Evolutionary conservation across 2,113 vertebrate species (phyloP).

Genomic region (Brienomyrus longianalis): DNA sequence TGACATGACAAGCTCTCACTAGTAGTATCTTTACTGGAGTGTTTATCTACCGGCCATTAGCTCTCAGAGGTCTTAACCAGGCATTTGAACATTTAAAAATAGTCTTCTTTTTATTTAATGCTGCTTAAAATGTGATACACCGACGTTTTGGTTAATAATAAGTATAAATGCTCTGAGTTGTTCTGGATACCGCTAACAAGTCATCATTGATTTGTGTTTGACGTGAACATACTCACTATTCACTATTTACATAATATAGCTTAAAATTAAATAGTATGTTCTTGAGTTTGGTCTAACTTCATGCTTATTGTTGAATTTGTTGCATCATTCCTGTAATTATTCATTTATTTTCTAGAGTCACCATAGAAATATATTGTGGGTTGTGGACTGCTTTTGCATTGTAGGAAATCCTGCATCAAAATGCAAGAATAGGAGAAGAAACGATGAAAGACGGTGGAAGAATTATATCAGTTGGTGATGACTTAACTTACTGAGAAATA

Average conservation of each 20-base stretch:
- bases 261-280: neutral
- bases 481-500: neutral
- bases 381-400: neutral
- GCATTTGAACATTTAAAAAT: slow-evolving; percentile 13
- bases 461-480: neutral
- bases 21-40: slow-evolving; percentile 42
- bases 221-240: neutral
- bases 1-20: slow-evolving; percentile 44
- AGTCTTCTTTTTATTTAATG: neutral
- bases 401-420: neutral
- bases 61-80: neutral
- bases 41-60: slow-evolving; percentile 9
- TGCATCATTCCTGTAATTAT: neutral
- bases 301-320: neutral
- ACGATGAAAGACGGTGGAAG: neutral
- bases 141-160: neutral
- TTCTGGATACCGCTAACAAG: neutral
- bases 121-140: neutral
- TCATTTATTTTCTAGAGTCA: neutral
- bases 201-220: neutral
- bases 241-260: neutral
- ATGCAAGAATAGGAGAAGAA: neutral
- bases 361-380: neutral
- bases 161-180: neutral
- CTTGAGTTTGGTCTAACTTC: neutral